Evolutionary conservation across 2,888 invertebrate species (phyloP).

Genomic region (Tyria jacobaeae): DNA sequence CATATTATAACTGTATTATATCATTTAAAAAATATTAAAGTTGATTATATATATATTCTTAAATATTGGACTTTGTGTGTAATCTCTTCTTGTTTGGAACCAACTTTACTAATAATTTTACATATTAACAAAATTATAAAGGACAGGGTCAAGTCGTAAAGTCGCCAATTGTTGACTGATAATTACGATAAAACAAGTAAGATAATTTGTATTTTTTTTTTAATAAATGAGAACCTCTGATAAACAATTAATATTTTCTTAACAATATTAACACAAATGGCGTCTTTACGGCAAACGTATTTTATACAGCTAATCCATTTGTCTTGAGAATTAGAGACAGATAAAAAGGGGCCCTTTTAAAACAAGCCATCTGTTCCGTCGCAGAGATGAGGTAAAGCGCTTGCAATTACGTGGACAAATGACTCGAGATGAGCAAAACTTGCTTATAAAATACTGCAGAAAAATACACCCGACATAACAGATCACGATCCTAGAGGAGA

Average conservation of each 20-base stretch:
- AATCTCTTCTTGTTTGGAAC: too few relatives aligned
- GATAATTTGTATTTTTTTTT: not conserved
- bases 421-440: constrained; percentile 54
- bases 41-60: too few relatives aligned
- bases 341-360: constrained; percentile 55
- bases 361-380: constrained; percentile 56
- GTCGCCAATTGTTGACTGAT: not conserved
- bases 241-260: constrained; percentile 13
- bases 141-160: too few relatives aligned
- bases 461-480: constrained; percentile 36
- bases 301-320: constrained; percentile 36
- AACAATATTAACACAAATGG: constrained; percentile 11
- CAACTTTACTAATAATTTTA: too few relatives aligned
- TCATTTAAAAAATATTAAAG: too few relatives aligned
- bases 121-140: too few relatives aligned
- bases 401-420: constrained; percentile 66
- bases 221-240: not conserved
- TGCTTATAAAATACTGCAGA: constrained; percentile 51
- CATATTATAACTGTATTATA: too few relatives aligned
- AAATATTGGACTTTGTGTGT: too few relatives aligned
- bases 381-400: constrained; percentile 51
- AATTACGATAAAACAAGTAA: constrained; percentile 1
- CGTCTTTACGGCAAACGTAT: constrained; percentile 4
- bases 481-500: constrained; percentile 20
- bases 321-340: constrained; percentile 32